A percentile compares a stretch with the other conserved stretches of the same genome.
Conservation (phyloP, 2,113 vertebrate species). For the Lucifuga dentata region DNA sequence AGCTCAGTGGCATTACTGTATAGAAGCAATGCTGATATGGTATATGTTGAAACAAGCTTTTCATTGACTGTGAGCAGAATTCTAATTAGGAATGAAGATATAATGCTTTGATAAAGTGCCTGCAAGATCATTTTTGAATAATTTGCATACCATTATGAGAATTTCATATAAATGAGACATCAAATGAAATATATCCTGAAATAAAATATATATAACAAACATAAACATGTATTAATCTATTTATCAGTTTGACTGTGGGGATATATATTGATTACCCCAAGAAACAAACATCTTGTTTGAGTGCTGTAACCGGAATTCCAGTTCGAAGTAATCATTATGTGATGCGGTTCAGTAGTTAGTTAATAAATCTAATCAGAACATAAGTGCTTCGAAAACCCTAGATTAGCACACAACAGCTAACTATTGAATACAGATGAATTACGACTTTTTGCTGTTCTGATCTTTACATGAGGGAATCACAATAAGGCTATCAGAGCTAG, state of each 20-base stretch:
- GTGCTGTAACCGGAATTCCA: background rate
- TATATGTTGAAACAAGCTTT: constrained; percentile 70
- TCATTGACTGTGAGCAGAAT: constrained; percentile 70
- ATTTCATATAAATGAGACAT: constrained; percentile 37
- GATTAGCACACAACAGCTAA: constrained; percentile 13
- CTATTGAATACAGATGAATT: constrained; percentile 45
- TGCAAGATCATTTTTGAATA: constrained; percentile 54
- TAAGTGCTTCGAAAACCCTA: constrained; percentile 33
- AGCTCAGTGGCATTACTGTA: constrained; percentile 61
- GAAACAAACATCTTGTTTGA: background rate
- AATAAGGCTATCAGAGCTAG: constrained; percentile 56
- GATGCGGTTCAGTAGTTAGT: constrained; percentile 20
- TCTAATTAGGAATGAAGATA: constrained; percentile 64
- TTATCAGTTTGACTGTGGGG: background rate
- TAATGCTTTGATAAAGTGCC: constrained; percentile 65
- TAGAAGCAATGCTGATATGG: constrained; percentile 55
- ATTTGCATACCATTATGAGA: constrained; percentile 58
- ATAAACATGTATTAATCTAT: background rate
- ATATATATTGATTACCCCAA: background rate
- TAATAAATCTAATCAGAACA: constrained; percentile 45
- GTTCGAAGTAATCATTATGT: background rate
- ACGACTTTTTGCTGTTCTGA: constrained; percentile 16
- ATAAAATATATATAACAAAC: background rate
- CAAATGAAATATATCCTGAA: constrained; percentile 6
- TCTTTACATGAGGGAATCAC: constrained; percentile 27